phyloP scores from a whole-genome alignment of 2,797 vertebrate species.

The Helarctos malayanus region DNA sequence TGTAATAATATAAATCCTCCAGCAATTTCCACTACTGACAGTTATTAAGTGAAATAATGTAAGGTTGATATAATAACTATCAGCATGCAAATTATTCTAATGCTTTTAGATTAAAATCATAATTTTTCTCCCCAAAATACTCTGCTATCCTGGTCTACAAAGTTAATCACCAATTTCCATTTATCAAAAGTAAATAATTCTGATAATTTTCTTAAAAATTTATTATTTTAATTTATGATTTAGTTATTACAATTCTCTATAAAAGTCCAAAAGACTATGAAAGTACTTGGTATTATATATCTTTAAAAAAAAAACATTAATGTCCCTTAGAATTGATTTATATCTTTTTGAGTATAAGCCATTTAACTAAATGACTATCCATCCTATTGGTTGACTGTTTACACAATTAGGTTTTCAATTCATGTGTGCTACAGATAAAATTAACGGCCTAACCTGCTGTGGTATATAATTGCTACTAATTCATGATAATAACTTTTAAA shows the following conservation, averaged over 20 bases:
- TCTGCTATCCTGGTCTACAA: neutral
- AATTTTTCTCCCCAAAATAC: neutral
- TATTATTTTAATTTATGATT: conserved; percentile 59
- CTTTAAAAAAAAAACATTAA: neutral
- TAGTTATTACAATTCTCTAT: neutral
- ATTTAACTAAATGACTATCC: conserved; percentile 58
- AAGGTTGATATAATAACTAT: conserved; percentile 52
- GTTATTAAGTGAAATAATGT: conserved; percentile 55
- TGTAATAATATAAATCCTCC: conserved; percentile 66
- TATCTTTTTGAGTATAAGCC: neutral
- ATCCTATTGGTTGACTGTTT: neutral
- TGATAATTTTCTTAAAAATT: conserved; percentile 61
- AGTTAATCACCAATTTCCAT: conserved; percentile 8
- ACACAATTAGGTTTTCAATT: conserved; percentile 70
- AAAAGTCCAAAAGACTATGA: neutral
- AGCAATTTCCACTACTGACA: conserved; percentile 66
- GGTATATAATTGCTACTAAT: conserved; percentile 72
- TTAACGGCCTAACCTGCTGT: conserved; percentile 5
- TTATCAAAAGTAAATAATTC: conserved; percentile 63
- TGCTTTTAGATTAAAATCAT: conserved; percentile 65
- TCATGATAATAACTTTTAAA: conserved; percentile 50
- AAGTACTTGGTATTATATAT: conserved; percentile 58
- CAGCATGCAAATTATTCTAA: conserved; percentile 51
- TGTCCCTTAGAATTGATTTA: conserved; percentile 36
- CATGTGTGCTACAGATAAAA: conserved; percentile 67